Conservation (phyloP, 2,888 invertebrate genomes). For the Agrochola litura region DNA sequence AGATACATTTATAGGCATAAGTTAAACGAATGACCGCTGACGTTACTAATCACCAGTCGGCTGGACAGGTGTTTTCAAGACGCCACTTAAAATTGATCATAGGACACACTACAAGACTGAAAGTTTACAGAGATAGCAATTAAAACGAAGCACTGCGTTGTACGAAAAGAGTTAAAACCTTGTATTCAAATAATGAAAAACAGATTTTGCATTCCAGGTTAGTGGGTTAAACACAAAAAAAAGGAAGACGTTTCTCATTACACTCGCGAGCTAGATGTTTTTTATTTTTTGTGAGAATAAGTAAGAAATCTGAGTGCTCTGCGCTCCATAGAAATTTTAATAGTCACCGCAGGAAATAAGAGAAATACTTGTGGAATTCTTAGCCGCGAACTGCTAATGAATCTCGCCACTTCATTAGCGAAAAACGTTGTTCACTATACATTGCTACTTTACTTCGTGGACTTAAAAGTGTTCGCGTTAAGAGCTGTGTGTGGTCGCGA, state of each 20-base stretch:
- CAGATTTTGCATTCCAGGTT: constrained; percentile 10
- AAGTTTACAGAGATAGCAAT: background rate
- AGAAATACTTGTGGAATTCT: constrained; percentile 60
- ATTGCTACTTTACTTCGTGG: constrained; percentile 50
- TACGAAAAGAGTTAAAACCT: constrained; percentile 10
- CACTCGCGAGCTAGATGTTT: constrained; percentile 28
- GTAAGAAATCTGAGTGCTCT: constrained; percentile 24
- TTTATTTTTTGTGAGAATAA: constrained; percentile 28
- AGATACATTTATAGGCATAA: background rate
- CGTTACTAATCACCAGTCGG: background rate
- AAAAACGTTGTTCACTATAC: constrained; percentile 42
- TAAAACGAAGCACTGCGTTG: background rate
- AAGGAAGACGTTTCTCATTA: constrained; percentile 53
- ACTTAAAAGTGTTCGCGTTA: constrained; percentile 35
- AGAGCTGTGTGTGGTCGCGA: constrained; percentile 29
- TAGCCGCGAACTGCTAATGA: constrained; percentile 58
- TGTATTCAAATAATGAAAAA: constrained; percentile 12
- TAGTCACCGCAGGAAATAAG: constrained; percentile 61
- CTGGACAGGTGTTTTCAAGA: background rate
- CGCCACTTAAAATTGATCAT: background rate
- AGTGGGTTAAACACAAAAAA: constrained; percentile 24
- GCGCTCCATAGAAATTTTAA: constrained; percentile 55
- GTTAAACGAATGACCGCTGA: background rate
- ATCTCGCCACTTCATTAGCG: constrained; percentile 52
- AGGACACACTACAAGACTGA: background rate